phyloP scores from a whole-genome alignment of 1,140 invertebrate species.

The Drosophila kohkoa region DNA sequence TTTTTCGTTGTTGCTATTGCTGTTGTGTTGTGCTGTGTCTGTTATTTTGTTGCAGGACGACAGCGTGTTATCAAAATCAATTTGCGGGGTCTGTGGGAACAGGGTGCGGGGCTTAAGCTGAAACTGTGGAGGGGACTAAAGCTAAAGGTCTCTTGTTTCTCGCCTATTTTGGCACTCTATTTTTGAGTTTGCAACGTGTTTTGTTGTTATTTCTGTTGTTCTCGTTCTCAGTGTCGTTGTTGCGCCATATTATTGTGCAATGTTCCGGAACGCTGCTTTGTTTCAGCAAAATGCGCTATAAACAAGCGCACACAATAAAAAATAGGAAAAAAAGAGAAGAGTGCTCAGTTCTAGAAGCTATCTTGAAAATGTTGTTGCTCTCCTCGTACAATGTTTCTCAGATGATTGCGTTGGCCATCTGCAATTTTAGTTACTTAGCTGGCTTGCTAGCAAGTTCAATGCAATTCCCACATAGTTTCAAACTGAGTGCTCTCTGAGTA shows the following conservation, averaged over 20 bases:
- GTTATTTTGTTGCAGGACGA: conserved; percentile 1
- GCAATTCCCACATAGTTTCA: conserved; percentile 28
- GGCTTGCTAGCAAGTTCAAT: neutral
- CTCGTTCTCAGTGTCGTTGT: conserved; percentile 37
- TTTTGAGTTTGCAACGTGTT: conserved; percentile 66
- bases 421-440: conserved; percentile 42
- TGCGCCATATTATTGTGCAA: conserved; percentile 74
- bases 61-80: conserved; percentile 74
- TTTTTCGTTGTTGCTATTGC: conserved; percentile 18
- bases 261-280: conserved; percentile 80
- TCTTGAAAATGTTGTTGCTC: conserved; percentile 14
- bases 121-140: neutral
- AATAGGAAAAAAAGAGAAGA: conserved; percentile 16
- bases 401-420: conserved; percentile 63
- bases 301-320: conserved; percentile 55
- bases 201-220: conserved; percentile 31
- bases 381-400: conserved; percentile 65
- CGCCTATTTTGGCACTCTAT: conserved; percentile 78
- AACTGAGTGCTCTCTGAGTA: neutral
- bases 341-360: conserved; percentile 25
- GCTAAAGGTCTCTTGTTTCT: conserved; percentile 41
- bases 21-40: neutral
- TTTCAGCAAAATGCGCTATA: conserved; percentile 79
- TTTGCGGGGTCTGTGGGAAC: conserved; percentile 46
- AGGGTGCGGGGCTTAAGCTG: neutral